These are phyloP conservation scores for Notamacropus eugenii DNA, from an alignment of 2,797 vertebrate genomes.

Conservation along the genomic window DNA sequence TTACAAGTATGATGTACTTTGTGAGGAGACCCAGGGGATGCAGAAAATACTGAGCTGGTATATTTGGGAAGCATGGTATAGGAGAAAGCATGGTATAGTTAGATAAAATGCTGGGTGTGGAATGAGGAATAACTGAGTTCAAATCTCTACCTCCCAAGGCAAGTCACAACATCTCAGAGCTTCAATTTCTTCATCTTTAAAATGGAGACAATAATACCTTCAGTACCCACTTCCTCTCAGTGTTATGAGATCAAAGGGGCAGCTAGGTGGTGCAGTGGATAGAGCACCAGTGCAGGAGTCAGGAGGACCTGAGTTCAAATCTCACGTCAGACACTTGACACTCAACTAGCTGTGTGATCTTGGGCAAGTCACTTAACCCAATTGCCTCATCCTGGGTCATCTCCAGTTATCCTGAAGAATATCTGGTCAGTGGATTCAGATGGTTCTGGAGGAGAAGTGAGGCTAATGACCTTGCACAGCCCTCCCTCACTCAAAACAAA, in stretches of 20 bases:
- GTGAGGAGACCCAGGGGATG: conserved; percentile 42
- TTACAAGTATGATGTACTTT: conserved; percentile 1
- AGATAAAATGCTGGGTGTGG: not conserved
- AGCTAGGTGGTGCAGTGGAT: too few relatives aligned
- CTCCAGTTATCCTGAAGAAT: too few relatives aligned
- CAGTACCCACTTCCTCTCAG: not conserved
- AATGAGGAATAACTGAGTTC: not conserved
- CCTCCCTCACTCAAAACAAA: too few relatives aligned
- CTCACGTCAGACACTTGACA: too few relatives aligned
- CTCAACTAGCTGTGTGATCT: too few relatives aligned
- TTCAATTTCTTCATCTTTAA: not conserved
- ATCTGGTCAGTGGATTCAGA: too few relatives aligned
- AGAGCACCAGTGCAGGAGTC: too few relatives aligned
- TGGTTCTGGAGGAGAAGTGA: too few relatives aligned
- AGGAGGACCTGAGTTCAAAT: too few relatives aligned
- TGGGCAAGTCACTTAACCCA: too few relatives aligned
- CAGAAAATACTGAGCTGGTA: conserved; percentile 19
- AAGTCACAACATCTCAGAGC: not conserved
- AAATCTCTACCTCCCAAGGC: not conserved
- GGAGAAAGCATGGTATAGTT: not conserved
- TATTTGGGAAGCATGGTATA: not conserved
- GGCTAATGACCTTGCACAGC: too few relatives aligned
- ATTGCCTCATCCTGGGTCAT: too few relatives aligned
- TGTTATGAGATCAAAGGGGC: not conserved
- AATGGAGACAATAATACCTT: not conserved